phyloP scores from a whole-genome alignment of 30 jellyfish, hydroid and myxozoan genomes.

The Aurelia aurita complex sp. Pacific region DNA sequence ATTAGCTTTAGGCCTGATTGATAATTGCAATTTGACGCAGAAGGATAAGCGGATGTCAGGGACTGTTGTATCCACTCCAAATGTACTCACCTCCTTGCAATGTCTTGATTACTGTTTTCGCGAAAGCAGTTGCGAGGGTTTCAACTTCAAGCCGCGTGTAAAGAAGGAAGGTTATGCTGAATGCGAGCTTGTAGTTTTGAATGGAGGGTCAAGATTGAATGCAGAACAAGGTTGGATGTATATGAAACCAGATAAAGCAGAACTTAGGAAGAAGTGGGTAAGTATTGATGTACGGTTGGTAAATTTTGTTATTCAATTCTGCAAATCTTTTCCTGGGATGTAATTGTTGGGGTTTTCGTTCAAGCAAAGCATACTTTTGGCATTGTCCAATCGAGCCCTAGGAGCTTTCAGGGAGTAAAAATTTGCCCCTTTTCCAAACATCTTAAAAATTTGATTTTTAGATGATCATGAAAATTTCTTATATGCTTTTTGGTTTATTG shows the following conservation, averaged over 20 bases:
- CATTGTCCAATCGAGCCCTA: too few relatives aligned
- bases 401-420: too few relatives aligned
- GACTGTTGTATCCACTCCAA: not conserved
- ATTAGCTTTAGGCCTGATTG: not conserved
- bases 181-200: conserved; percentile 4
- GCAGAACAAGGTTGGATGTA: not conserved
- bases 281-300: not conserved
- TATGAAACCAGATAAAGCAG: not conserved
- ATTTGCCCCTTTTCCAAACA: too few relatives aligned
- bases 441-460: too few relatives aligned
- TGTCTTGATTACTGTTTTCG: conserved; percentile 29
- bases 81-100: conserved; percentile 5
- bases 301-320: too few relatives aligned
- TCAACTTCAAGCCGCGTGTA: not conserved
- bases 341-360: too few relatives aligned
- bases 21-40: not conserved
- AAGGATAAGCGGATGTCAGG: not conserved
- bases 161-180: too few relatives aligned
- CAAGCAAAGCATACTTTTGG: too few relatives aligned
- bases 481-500: too few relatives aligned
- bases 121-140: conserved; percentile 3
- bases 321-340: too few relatives aligned
- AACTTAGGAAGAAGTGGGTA: conserved; percentile 7
- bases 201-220: not conserved
- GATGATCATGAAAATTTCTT: too few relatives aligned